Percentiles rank a stretch among this genome's conserved stretches.
phyloP scores from a whole-genome alignment of 2,888 invertebrate genomes.

The Cylloceria caligata region DNA sequence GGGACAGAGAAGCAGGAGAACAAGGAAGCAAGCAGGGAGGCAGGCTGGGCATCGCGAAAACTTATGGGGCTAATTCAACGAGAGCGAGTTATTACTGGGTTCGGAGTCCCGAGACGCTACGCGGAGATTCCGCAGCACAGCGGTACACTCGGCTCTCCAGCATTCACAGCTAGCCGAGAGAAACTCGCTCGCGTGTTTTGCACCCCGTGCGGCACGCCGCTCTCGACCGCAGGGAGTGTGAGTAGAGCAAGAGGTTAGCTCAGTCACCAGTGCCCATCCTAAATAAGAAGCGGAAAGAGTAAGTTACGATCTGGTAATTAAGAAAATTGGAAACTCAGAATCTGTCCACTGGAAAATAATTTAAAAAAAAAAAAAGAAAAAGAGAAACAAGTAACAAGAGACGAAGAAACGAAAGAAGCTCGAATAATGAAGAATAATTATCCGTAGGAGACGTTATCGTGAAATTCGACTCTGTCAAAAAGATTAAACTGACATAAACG shows the following conservation, averaged over 20 bases:
- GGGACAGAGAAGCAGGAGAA: conserved; percentile 49
- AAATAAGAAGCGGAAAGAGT: conserved; percentile 9
- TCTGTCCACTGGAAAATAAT: background rate
- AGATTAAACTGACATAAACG: background rate
- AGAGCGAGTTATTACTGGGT: conserved; percentile 82
- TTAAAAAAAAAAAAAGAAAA: conserved; percentile 20
- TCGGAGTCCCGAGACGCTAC: conserved; percentile 71
- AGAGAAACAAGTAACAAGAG: too few relatives aligned
- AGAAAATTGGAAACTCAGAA: conserved; percentile 47
- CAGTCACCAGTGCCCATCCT: background rate
- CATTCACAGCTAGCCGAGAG: conserved; percentile 46
- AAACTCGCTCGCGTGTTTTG: conserved; percentile 78
- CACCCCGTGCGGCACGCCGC: conserved; percentile 70
- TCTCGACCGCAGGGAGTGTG: conserved; percentile 15
- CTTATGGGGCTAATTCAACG: conserved; percentile 82
- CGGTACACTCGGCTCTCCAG: conserved; percentile 37
- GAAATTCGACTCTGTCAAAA: background rate
- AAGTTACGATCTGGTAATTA: conserved; percentile 43
- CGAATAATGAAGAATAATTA: background rate
- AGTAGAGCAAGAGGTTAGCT: background rate
- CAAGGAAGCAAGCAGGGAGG: conserved; percentile 56
- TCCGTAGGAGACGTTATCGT: background rate
- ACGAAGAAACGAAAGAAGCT: too few relatives aligned
- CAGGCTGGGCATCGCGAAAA: conserved; percentile 72
- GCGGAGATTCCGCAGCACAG: conserved; percentile 50